Evolutionary conservation across 2,113 vertebrate genomes (phyloP).

Genomic region (Chaetura pelagica): DNA sequence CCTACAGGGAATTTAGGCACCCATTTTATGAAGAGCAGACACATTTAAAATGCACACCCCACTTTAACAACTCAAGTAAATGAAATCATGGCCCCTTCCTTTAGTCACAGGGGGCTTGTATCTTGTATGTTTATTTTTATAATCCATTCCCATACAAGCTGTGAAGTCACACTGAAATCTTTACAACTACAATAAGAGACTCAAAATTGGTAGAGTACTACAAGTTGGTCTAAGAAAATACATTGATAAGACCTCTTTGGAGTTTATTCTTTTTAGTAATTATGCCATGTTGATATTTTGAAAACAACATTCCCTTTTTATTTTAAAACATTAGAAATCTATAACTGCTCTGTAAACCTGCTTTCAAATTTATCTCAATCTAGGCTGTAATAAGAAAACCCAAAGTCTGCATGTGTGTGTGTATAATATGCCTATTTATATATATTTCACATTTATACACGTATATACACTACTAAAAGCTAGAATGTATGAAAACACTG

Average conservation of each 20-base stretch:
- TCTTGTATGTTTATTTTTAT: neutral
- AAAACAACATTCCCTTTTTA: neutral
- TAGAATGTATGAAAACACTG: neutral
- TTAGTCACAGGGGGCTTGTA: neutral
- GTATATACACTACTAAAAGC: neutral
- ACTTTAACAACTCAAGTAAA: neutral
- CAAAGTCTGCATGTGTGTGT: neutral
- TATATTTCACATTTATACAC: neutral
- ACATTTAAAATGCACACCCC: neutral
- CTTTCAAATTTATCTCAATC: neutral
- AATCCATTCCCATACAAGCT: neutral
- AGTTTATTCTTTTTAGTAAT: neutral
- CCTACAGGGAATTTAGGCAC: neutral
- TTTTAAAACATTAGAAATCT: neutral
- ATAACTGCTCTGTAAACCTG: neutral
- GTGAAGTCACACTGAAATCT: neutral
- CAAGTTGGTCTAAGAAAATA: neutral
- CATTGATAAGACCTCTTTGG: neutral
- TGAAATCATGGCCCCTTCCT: neutral
- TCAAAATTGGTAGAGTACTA: neutral
- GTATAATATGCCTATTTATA: neutral
- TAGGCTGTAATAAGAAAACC: neutral
- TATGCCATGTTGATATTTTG: neutral
- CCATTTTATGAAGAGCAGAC: neutral
- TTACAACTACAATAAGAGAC: neutral